Conservation (phyloP, 2,888 invertebrate genomes). For the Coenonympha glycerion region DNA sequence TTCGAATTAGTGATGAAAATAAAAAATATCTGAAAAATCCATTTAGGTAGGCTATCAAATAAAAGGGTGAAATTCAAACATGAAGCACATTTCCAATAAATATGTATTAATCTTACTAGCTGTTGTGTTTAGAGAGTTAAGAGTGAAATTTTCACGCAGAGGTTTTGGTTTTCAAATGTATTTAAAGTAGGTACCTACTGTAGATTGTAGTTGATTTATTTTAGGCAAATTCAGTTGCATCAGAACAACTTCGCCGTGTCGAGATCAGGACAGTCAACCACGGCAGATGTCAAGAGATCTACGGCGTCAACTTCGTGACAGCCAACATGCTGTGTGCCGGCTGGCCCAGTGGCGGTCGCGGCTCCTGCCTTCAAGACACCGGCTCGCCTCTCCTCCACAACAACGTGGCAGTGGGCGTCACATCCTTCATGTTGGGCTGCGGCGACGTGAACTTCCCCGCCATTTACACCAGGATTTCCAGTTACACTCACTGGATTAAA, state of each 20-base stretch:
- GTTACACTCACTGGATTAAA: not conserved
- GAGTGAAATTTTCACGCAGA: too few species aligned
- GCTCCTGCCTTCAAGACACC: not conserved
- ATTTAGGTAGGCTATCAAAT: too few species aligned
- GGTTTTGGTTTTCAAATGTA: too few species aligned
- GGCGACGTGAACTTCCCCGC: not conserved
- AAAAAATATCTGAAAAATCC: too few species aligned
- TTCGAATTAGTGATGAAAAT: too few species aligned
- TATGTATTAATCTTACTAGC: too few species aligned
- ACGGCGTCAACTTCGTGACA: not conserved
- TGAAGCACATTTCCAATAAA: too few species aligned
- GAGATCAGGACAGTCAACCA: slow-evolving; percentile 12
- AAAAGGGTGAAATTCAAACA: too few species aligned
- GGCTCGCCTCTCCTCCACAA: not conserved
- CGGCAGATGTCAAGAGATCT: not conserved
- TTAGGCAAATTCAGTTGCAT: not conserved
- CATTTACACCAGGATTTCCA: not conserved
- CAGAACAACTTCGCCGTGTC: slow-evolving; percentile 10
- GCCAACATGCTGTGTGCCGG: not conserved
- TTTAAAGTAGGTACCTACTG: too few species aligned
- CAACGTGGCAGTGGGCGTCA: not conserved
- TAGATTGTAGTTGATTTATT: not conserved
- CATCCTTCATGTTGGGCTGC: not conserved
- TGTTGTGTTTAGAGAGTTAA: too few species aligned
- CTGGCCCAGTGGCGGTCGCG: not conserved